Evolutionary conservation across 2,797 vertebrate species (phyloP).

Genomic region (Scarus forsteni): DNA sequence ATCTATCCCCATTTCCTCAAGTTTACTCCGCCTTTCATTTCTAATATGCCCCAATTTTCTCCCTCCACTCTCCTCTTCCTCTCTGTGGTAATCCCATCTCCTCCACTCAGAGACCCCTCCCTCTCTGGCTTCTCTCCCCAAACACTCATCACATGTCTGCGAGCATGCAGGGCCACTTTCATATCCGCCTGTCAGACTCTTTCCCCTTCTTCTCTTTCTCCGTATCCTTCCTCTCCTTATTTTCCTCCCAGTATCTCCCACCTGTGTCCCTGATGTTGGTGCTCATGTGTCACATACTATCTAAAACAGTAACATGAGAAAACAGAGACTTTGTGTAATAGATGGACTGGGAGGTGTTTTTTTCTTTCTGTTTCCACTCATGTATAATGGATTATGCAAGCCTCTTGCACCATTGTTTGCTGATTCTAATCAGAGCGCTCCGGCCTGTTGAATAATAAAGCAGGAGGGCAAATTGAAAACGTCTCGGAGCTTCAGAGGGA

Average conservation of each 20-base stretch:
- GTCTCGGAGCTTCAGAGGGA: slow-evolving; percentile 57
- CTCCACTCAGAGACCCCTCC: slow-evolving; percentile 46
- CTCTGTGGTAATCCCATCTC: slow-evolving; percentile 38
- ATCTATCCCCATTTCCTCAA: slow-evolving; percentile 35
- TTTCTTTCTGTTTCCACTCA: slow-evolving; percentile 65
- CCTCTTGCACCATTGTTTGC: slow-evolving; percentile 70
- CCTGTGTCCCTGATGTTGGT: slow-evolving; percentile 9
- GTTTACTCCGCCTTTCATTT: slow-evolving; percentile 60
- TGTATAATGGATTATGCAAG: slow-evolving; percentile 69
- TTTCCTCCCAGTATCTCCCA: slow-evolving; percentile 35
- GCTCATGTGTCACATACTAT: slow-evolving; percentile 19
- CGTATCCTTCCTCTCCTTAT: not conserved
- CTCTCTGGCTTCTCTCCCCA: slow-evolving; percentile 35
- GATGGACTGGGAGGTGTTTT: slow-evolving; percentile 47
- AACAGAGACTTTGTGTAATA: slow-evolving; percentile 37
- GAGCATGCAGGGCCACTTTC: slow-evolving; percentile 61
- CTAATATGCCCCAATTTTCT: slow-evolving; percentile 54
- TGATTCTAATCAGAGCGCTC: slow-evolving; percentile 67
- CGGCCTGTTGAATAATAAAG: slow-evolving; percentile 71
- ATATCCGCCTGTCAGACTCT: slow-evolving; percentile 35
- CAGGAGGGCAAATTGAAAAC: slow-evolving; percentile 56
- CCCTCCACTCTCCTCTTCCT: slow-evolving; percentile 12
- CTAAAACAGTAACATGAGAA: slow-evolving; percentile 27
- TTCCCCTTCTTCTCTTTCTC: slow-evolving; percentile 10
- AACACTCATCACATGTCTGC: slow-evolving; percentile 65